Evolutionary conservation across 1,140 invertebrate species (phyloP).

Genomic region (Ceratitis capitata): DNA sequence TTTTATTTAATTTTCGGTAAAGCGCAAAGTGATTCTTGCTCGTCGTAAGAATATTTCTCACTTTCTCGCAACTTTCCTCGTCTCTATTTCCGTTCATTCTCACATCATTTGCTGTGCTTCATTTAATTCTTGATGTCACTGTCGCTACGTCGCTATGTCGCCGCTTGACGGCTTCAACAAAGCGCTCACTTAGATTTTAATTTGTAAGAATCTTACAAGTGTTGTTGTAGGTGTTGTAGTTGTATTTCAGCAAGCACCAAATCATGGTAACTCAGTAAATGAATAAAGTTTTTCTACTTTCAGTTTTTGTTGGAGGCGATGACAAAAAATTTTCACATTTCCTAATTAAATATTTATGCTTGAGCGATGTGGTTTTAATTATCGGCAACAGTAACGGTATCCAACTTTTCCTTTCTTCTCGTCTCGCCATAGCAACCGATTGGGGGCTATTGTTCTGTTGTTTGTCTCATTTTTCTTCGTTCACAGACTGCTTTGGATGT

Average conservation of each 20-base stretch:
- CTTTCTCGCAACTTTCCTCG: not conserved
- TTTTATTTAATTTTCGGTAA: not conserved
- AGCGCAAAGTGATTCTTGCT: not conserved
- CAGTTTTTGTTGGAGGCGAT: not conserved
- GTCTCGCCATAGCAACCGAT: no score
- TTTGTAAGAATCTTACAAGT: not conserved
- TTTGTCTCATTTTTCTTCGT: no score
- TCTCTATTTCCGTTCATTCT: not conserved
- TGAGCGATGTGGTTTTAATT: slow-evolving; percentile 10
- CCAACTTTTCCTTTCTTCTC: not conserved
- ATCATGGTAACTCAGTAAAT: not conserved
- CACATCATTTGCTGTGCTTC: not conserved
- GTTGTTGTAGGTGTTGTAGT: not conserved
- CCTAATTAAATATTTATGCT: slow-evolving; percentile 35
- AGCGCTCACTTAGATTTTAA: not conserved
- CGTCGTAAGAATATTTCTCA: not conserved
- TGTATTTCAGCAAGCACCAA: not conserved
- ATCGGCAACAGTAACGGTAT: not conserved
- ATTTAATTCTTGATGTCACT: not conserved
- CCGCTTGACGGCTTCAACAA: not conserved
- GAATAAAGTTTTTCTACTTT: not conserved
- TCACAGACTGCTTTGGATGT: not conserved
- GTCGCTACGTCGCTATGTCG: not conserved
- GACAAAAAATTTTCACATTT: not conserved
- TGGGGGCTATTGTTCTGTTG: no score